Evolutionary conservation across 1,140 invertebrate species (phyloP), one percentile per base, ranked within the genome.

Genomic region (Drosophila sp.): DNA sequence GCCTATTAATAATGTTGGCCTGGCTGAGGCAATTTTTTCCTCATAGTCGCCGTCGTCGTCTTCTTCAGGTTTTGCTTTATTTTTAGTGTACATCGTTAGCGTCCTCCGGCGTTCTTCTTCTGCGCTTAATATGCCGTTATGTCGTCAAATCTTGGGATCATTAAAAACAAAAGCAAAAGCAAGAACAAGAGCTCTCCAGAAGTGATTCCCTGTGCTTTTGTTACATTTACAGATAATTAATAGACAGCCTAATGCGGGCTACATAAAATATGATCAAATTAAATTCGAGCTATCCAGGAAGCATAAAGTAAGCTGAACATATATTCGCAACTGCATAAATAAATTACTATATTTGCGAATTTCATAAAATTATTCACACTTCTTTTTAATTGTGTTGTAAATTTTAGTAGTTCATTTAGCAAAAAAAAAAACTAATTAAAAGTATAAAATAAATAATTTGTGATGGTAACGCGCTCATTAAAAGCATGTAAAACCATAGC

Each of bases 71-170:
- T 87, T 45, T 74, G 79, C 72, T 83, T 80, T 87, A 87, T 87
- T 87, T 87, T 89, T 82, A 79, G 83, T 83, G 83, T 66, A 63
- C 69, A 77, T 77, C 74, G 62, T 79, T 64, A 76, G 63, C 72
- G 27, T 66, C 45, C 65, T 46, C 61, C 57, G 34, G 61, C 53
- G 56, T 72, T 70, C 58, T 64, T 56, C 51, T 74, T 74, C 81
- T 75, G 72, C 83, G 79, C 77, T 89, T 87, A 83, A 87, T 87
- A 87, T 89, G 83, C 83, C 79, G 79, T 80, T 89, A 72, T 81
- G 63, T 79, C 77, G 84, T 83, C 75, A 89, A 89, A 83, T 89
- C 83, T 62, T 53, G 51, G 73, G 63, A 77, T 89, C 83, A 87
- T 87, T 89, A 89, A 89, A 89, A 74, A 43, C 80, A 71, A 62